Conservation (phyloP, 2,797 vertebrate genomes). For the Carduelis carduelis region DNA sequence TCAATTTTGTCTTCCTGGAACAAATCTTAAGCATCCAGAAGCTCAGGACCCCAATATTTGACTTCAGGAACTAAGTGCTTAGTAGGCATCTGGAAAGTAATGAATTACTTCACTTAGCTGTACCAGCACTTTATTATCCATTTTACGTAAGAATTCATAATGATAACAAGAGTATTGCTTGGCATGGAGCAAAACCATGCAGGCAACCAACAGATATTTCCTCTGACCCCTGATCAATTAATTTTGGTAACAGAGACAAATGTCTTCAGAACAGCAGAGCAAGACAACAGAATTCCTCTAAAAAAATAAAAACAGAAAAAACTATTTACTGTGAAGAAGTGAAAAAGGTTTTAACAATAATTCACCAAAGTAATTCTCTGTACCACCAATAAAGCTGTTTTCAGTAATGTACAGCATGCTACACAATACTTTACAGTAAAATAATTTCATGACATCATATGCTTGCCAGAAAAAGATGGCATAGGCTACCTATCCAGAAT, state of each 20-base stretch:
- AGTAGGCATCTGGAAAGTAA: constrained; percentile 31
- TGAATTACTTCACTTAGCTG: constrained; percentile 19
- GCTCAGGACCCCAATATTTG: background rate
- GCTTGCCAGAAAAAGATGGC: background rate
- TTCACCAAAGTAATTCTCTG: background rate
- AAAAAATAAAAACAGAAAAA: background rate
- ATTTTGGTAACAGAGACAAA: constrained; percentile 22
- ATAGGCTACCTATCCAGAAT: background rate
- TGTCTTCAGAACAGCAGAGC: background rate
- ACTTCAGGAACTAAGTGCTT: constrained; percentile 24
- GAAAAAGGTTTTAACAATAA: background rate
- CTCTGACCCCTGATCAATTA: constrained; percentile 32
- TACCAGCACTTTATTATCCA: constrained; percentile 34
- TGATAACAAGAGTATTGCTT: background rate
- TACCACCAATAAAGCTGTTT: background rate
- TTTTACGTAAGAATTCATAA: constrained; percentile 25
- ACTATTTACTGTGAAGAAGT: background rate
- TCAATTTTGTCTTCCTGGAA: background rate
- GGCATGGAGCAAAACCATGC: constrained; percentile 20
- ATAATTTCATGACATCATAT: background rate
- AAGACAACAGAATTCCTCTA: background rate
- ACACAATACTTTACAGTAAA: background rate
- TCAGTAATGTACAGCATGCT: background rate
- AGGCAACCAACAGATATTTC: background rate
- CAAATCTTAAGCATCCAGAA: constrained; percentile 3